Evolutionary conservation across 2,797 vertebrate genomes (phyloP).

Genomic region (Nannoperca australis): DNA sequence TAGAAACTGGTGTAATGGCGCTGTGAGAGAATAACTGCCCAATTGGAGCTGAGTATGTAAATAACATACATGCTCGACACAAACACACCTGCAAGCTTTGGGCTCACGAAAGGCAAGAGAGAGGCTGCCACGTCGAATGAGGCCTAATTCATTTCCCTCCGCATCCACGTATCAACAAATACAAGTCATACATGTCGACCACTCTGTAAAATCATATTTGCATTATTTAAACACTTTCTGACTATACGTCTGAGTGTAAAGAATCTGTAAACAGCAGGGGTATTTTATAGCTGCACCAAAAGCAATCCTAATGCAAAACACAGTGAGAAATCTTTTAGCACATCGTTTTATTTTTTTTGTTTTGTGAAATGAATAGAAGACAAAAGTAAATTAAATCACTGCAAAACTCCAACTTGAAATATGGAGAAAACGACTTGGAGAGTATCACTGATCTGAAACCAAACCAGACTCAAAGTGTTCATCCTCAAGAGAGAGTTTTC

Average conservation of each 20-base stretch:
- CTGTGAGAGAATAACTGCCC: constrained; percentile 1
- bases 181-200: constrained; percentile 6
- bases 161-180: constrained; percentile 18
- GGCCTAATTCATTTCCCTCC: constrained; percentile 8
- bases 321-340: constrained; percentile 13
- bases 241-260: neutral
- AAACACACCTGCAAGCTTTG: neutral
- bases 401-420: constrained; percentile 35
- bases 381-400: constrained; percentile 35
- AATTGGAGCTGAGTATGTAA: neutral
- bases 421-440: constrained; percentile 38
- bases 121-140: constrained; percentile 13
- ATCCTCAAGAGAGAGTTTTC: constrained; percentile 30
- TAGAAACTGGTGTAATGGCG: neutral
- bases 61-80: neutral
- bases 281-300: constrained; percentile 26
- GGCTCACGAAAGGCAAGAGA: neutral
- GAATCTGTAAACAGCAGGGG: constrained; percentile 15
- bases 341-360: neutral
- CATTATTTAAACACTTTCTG: constrained; percentile 9
- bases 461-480: constrained; percentile 41
- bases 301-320: constrained; percentile 4
- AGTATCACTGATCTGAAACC: constrained; percentile 37
- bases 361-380: constrained; percentile 11
- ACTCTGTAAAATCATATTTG: constrained; percentile 15